phyloP scores from a whole-genome alignment of 2,113 vertebrate species.

The Chitala chitala region DNA sequence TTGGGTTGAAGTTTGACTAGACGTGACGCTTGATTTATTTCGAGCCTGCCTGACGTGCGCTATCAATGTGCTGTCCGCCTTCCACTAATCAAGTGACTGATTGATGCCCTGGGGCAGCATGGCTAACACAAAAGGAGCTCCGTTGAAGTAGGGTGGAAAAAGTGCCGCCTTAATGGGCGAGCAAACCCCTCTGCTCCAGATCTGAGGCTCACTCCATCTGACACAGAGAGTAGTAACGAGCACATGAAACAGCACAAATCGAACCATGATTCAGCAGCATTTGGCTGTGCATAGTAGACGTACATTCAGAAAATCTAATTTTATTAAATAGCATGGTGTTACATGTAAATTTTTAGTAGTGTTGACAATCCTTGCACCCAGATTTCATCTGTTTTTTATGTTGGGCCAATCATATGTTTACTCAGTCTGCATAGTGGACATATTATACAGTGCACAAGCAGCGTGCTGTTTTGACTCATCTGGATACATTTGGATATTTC shows the following conservation, averaged over 20 bases:
- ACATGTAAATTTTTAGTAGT: not conserved
- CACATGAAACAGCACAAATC: too few relatives aligned
- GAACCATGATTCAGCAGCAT: too few relatives aligned
- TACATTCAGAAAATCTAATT: too few relatives aligned
- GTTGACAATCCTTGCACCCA: not conserved
- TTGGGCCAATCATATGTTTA: too few relatives aligned
- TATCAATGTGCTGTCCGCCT: not conserved
- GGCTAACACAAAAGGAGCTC: not conserved
- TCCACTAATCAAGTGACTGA: constrained; percentile 1
- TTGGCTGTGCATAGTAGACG: too few relatives aligned
- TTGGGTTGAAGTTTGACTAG: not conserved
- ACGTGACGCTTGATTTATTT: not conserved
- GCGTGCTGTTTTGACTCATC: too few relatives aligned
- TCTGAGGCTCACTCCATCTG: too few relatives aligned
- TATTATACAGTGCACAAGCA: too few relatives aligned
- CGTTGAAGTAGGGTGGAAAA: not conserved
- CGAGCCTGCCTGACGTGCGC: not conserved
- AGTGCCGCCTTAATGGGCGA: not conserved
- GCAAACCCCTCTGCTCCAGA: not conserved
- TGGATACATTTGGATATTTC: too few relatives aligned
- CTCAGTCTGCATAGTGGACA: too few relatives aligned
- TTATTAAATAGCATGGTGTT: not conserved
- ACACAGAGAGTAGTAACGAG: not conserved
- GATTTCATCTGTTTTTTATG: not conserved
- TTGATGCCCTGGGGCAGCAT: not conserved